phyloP scores from a whole-genome alignment of 2,888 invertebrate species.

The Ypsolopha scabrella region DNA sequence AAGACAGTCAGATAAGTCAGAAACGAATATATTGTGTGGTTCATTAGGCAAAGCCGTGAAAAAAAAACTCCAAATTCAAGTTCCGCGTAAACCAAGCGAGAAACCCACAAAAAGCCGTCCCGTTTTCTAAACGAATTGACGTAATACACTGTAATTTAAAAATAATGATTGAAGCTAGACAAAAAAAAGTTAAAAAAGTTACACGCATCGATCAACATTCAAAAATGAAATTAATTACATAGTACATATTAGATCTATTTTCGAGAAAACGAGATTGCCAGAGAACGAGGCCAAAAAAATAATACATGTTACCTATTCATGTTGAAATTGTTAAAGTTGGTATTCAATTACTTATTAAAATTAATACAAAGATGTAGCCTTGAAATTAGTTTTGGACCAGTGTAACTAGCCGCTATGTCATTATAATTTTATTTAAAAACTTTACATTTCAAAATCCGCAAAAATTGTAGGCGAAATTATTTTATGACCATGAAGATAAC shows the following conservation, averaged over 20 bases:
- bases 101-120: slow-evolving; percentile 30
- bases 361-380: slow-evolving; percentile 50
- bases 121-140: slow-evolving; percentile 53
- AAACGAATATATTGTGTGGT: too few species aligned
- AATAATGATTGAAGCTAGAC: slow-evolving; percentile 44
- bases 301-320: slow-evolving; percentile 55
- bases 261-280: slow-evolving; percentile 64
- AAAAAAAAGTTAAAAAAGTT: slow-evolving; percentile 32
- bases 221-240: slow-evolving; percentile 57
- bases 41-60: background rate
- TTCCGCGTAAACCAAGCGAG: slow-evolving; percentile 49
- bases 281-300: slow-evolving; percentile 41
- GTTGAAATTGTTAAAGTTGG: slow-evolving; percentile 58
- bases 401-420: slow-evolving; percentile 12
- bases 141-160: slow-evolving; percentile 62
- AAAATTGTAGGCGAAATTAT: too few species aligned
- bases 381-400: slow-evolving; percentile 25
- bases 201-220: slow-evolving; percentile 61
- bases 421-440: too few species aligned
- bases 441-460: too few species aligned
- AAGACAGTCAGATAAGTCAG: too few species aligned
- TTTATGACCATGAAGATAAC: too few species aligned
- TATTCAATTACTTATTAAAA: slow-evolving; percentile 65
- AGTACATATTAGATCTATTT: slow-evolving; percentile 63
- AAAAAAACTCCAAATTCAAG: background rate